phyloP scores from a whole-genome alignment of 2,797 vertebrate genomes.

The Aeoliscus strigatus region DNA sequence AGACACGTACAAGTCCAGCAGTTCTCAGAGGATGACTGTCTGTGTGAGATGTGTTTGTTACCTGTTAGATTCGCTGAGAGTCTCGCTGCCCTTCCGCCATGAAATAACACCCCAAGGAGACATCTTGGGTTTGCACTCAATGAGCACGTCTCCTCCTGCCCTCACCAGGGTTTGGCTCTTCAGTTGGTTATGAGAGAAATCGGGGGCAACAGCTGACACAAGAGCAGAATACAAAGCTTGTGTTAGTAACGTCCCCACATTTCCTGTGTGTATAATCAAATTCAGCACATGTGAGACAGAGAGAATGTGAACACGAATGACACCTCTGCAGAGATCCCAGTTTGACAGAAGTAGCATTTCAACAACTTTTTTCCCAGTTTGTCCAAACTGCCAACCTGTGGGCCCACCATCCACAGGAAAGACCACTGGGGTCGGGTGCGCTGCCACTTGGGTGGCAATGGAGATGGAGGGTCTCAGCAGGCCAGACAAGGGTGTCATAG shows the following conservation, averaged over 20 bases:
- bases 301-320: no score
- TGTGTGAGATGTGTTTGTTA: constrained; percentile 64
- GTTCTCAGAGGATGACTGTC: neutral
- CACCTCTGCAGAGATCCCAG: no score
- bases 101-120: constrained; percentile 89
- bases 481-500: no score
- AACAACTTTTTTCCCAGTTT: no score
- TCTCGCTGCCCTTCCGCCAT: constrained; percentile 89
- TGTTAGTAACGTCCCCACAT: constrained; percentile 3
- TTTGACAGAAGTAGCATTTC: no score
- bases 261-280: no score
- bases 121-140: constrained; percentile 94
- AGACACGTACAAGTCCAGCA: constrained; percentile 1
- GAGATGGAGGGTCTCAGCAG: no score
- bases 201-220: constrained; percentile 86
- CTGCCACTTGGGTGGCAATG: no score
- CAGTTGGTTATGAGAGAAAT: constrained; percentile 88
- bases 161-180: constrained; percentile 87
- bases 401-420: no score
- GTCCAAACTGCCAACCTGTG: no score
- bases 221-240: constrained; percentile 33
- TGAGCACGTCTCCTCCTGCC: constrained; percentile 87
- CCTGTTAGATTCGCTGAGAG: constrained; percentile 84
- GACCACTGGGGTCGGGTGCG: no score
- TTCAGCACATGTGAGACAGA: no score